Evolutionary conservation across 23 tunicate species (phyloP).

Genomic region (Ascidia mentula): DNA sequence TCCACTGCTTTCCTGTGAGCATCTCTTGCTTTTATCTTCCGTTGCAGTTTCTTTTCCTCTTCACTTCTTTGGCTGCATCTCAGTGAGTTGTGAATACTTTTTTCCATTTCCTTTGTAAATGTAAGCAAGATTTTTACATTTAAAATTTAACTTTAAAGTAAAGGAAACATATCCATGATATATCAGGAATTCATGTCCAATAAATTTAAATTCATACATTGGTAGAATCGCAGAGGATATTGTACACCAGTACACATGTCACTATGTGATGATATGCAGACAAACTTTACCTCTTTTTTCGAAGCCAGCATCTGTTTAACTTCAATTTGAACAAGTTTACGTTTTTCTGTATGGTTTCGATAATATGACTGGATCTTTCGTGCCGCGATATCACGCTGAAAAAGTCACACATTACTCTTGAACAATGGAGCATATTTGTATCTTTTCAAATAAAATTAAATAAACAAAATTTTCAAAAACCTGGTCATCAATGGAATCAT

Average conservation of each 20-base stretch:
- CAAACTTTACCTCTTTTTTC: conserved; percentile 37
- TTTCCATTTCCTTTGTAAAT: conserved; percentile 46
- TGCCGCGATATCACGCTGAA: conserved; percentile 38
- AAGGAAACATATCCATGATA: too few relatives aligned
- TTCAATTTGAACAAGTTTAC: conserved; percentile 52
- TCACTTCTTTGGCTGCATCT: conserved; percentile 46
- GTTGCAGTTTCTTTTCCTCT: conserved; percentile 60
- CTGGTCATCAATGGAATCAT: neutral
- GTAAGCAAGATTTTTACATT: neutral
- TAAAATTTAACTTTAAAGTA: neutral
- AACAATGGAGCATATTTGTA: neutral
- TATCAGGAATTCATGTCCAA: too few relatives aligned
- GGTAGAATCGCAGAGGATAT: neutral
- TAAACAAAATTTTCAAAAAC: neutral
- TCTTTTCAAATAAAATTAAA: neutral
- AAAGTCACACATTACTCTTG: neutral
- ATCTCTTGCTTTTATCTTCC: conserved; percentile 61
- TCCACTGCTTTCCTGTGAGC: conserved; percentile 68
- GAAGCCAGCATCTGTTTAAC: conserved; percentile 57
- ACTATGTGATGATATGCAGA: neutral
- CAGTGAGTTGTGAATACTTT: conserved; percentile 32
- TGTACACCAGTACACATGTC: neutral
- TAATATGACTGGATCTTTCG: conserved; percentile 65
- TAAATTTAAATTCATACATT: neutral
- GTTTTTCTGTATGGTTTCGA: conserved; percentile 38